phyloP scores from a whole-genome alignment of 2,797 vertebrate genomes.

The Hydrolagus colliei region DNA sequence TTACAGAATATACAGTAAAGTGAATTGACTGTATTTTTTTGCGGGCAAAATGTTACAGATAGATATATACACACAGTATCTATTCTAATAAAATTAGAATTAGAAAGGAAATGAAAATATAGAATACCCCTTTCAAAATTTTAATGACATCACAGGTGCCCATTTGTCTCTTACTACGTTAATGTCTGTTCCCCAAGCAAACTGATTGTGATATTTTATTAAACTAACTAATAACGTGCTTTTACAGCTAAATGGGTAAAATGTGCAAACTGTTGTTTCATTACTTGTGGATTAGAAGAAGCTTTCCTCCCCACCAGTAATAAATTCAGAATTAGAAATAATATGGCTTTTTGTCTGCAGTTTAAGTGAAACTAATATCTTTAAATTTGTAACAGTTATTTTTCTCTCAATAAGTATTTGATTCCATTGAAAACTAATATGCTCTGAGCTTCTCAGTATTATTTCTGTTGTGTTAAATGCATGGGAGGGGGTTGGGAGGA shows the following conservation, averaged over 20 bases:
- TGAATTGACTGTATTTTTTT: too few species aligned
- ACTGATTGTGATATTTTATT: slow-evolving; percentile 21
- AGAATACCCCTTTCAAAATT: too few species aligned
- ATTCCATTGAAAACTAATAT: slow-evolving; percentile 2
- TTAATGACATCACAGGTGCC: too few species aligned
- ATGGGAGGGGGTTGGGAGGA: too few species aligned
- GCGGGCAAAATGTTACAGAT: too few species aligned
- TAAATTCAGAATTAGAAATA: slow-evolving; percentile 52
- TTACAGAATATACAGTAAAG: too few species aligned
- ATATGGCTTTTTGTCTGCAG: neutral
- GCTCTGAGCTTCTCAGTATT: neutral
- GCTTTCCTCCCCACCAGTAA: slow-evolving; percentile 60
- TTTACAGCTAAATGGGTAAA: neutral
- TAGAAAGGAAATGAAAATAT: too few species aligned
- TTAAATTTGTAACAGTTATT: slow-evolving; percentile 8
- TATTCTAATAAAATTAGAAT: too few species aligned
- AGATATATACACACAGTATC: too few species aligned
- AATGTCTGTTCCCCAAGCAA: neutral
- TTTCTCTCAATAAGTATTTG: neutral
- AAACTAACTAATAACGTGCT: neutral
- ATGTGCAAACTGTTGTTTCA: slow-evolving; percentile 51
- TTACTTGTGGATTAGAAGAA: slow-evolving; percentile 87
- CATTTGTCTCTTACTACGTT: neutral
- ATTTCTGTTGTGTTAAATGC: neutral
- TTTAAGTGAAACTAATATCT: slow-evolving; percentile 24